Conservation (phyloP, 2,888 invertebrate genomes). For the Andrena camellia region DNA sequence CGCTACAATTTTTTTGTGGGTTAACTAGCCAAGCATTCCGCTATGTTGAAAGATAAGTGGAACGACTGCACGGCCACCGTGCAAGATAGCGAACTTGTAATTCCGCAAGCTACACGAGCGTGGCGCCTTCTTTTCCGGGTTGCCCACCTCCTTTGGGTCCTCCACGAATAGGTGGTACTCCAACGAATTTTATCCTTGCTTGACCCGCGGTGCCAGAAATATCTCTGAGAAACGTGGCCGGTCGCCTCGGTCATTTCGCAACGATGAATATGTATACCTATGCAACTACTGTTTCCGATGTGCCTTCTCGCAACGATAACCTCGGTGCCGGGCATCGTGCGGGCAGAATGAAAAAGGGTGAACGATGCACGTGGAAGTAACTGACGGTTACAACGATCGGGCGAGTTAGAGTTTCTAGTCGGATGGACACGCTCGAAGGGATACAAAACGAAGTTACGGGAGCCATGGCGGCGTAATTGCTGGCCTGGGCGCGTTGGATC, state of each 20-base stretch:
- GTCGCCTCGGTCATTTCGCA: too few species aligned
- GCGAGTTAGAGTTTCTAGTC: constrained; percentile 69
- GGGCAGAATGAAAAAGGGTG: not conserved
- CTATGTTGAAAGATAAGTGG: constrained; percentile 77
- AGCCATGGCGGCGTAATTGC: constrained; percentile 68
- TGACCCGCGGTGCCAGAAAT: too few species aligned
- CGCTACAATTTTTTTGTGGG: constrained; percentile 73
- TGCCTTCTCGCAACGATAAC: not conserved
- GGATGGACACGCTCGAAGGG: constrained; percentile 72
- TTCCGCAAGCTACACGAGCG: constrained; percentile 41
- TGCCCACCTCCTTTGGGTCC: not conserved
- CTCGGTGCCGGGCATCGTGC: not conserved
- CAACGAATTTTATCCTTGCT: not conserved
- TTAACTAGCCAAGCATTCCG: constrained; percentile 77
- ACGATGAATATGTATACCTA: too few species aligned
- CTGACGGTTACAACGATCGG: constrained; percentile 66
- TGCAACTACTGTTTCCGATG: too few species aligned
- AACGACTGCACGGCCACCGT: constrained; percentile 66
- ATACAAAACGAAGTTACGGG: constrained; percentile 58
- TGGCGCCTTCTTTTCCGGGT: constrained; percentile 54
- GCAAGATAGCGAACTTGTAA: constrained; percentile 39
- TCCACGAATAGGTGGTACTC: too few species aligned
- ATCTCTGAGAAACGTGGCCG: too few species aligned
- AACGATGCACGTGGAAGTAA: constrained; percentile 37
- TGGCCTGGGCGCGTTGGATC: constrained; percentile 67